Evolutionary conservation across 1,140 invertebrate genomes (phyloP), one percentile per base, ranked within the genome.

Genomic region (Caenorhabditis inopinata): DNA sequence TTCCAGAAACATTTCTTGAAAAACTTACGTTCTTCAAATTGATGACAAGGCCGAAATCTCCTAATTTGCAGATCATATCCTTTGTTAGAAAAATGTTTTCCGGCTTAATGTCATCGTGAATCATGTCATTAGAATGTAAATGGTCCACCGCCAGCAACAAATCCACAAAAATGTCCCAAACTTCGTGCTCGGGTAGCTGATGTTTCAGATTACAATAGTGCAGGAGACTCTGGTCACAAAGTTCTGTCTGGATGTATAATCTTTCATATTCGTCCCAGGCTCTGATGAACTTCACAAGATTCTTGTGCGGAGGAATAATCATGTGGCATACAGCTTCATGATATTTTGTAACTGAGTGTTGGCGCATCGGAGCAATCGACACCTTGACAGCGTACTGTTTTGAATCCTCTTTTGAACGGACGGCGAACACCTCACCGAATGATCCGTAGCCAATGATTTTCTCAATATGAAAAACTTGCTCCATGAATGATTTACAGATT

Each of bases 101-200:
- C 75, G 93, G 91, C 89, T 94, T 94, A 27, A 94, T 93, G 86
- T 94, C 93, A 87, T 93, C 90, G 87, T 94, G 93, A 46, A 93
- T 90, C 42, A 93, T 88, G 87, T 92, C 90, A 49, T 91, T 89
- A 76, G 91, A 90, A 88, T 93, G 93, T 14, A 93, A 89, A 84
- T 92, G 92, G 85, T 92, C 91, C 0, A 93, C 84, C 38, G 92
- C 93, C 89, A 92, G 83, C 6, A 91, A 83, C 23, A 92, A 85
- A 86, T 92, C 91, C 23, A 91, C 88, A 32, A 91, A 83, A 84
- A 89, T 91, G 74, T 90, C 89, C 91, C 91, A 91, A 1, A 92
- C 87, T 4, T 89, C 53, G 14, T 75, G 51, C 85, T 92, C 91
- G 48, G 90, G 87, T 27, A 91, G 89, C 45, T 90, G 88, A 85